These are phyloP conservation scores for Drosophila insularis DNA, from an alignment of 1,140 invertebrate species.

Conservation along the genomic window DNA sequence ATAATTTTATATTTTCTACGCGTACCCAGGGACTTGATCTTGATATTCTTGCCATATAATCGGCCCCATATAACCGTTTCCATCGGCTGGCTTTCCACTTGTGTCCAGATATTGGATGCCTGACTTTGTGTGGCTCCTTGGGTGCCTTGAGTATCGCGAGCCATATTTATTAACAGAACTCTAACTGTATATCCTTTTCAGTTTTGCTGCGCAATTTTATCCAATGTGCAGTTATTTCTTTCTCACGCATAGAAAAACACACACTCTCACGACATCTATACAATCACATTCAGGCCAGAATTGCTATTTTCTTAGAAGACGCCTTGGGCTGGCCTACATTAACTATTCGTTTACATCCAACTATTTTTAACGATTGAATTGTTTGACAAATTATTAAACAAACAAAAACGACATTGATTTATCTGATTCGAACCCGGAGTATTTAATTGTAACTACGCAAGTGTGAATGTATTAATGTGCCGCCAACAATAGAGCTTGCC, in stretches of 20 bases:
- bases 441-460: not conserved
- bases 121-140: constrained; percentile 77
- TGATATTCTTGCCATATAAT: constrained; percentile 78
- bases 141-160: constrained; percentile 65
- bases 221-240: constrained; percentile 51
- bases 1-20: constrained; percentile 66
- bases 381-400: not conserved
- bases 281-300: not conserved
- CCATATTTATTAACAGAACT: constrained; percentile 47
- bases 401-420: not conserved
- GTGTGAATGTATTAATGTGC: not conserved
- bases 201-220: constrained; percentile 58
- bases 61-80: constrained; percentile 78
- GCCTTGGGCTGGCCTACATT: not conserved
- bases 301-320: not conserved
- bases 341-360: not conserved
- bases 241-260: constrained; percentile 21
- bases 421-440: not conserved
- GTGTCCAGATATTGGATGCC: constrained; percentile 73
- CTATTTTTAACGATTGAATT: not conserved
- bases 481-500: not conserved
- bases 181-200: constrained; percentile 31
- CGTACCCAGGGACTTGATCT: constrained; percentile 80
- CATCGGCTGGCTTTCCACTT: constrained; percentile 78
- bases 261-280: not conserved